Evolutionary conservation across 2,888 invertebrate species (phyloP).

Genomic region (Scaptomyza flava): DNA sequence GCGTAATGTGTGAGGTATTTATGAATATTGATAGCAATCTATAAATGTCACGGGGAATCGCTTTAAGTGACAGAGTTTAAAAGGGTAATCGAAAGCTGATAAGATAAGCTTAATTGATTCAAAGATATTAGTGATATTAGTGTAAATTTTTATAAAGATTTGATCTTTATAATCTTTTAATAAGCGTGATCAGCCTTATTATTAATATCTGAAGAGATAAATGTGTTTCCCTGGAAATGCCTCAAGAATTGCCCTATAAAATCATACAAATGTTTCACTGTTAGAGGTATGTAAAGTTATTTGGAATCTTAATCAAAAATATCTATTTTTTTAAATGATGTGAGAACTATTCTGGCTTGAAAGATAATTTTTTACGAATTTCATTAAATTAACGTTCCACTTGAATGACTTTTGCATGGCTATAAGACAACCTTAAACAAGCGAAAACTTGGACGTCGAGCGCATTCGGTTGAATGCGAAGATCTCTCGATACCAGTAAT

Average conservation of each 20-base stretch:
- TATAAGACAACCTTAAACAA: no score
- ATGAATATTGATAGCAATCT: neutral
- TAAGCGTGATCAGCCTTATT: neutral
- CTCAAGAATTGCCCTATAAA: no score
- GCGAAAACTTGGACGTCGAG: no score
- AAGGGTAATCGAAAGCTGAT: neutral
- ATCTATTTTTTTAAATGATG: no score
- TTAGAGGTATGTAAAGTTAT: conserved; percentile 6
- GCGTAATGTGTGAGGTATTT: conserved; percentile 20
- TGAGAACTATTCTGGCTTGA: no score
- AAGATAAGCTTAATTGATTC: neutral
- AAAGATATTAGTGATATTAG: neutral
- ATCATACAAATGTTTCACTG: no score
- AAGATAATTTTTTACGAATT: no score
- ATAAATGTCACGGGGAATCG: neutral
- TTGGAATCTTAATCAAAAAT: conserved; percentile 1
- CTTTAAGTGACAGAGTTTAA: neutral
- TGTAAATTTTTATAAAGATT: neutral
- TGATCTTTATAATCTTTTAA: neutral
- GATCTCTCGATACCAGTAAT: no score
- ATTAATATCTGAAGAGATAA: neutral
- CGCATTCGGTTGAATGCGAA: no score
- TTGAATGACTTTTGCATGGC: no score
- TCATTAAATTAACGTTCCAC: no score
- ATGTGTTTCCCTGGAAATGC: no score